Percentiles rank a stretch among this genome's conserved stretches.
Evolutionary conservation across 2,113 vertebrate genomes (phyloP).

Genomic region (Talpa occidentalis): DNA sequence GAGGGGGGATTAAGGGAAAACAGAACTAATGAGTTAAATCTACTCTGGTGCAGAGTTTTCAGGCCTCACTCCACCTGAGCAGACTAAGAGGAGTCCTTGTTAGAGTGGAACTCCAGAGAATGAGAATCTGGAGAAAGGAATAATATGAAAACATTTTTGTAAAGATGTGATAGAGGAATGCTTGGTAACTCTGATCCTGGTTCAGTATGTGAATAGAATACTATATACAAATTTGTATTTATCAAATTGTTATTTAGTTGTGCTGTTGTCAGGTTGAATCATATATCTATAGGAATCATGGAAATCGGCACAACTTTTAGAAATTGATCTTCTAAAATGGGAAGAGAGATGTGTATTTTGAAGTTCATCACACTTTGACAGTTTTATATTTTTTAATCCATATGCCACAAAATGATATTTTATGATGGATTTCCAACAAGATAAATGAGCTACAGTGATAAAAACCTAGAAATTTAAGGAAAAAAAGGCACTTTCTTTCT

Average conservation of each 20-base stretch:
- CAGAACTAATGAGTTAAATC: not conserved
- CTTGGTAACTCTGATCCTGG: not conserved
- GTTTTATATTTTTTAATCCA: not conserved
- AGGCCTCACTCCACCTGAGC: not conserved
- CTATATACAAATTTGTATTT: not conserved
- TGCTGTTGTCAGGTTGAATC: not conserved
- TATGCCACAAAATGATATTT: not conserved
- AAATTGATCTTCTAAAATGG: not conserved
- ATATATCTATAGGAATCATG: not conserved
- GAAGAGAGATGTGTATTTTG: not conserved
- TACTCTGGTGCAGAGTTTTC: not conserved
- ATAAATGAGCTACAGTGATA: not conserved
- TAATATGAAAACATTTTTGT: not conserved
- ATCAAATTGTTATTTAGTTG: not conserved
- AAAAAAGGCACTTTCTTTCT: not conserved
- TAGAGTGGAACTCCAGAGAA: not conserved
- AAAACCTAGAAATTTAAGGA: constrained; percentile 8
- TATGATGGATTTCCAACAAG: not conserved
- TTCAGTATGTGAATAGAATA: not conserved
- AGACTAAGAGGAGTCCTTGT: not conserved
- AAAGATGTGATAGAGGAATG: not conserved
- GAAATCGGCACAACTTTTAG: not conserved
- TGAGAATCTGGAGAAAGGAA: not conserved
- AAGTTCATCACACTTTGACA: not conserved
- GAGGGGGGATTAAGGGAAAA: not conserved